phyloP scores from a whole-genome alignment of 2,113 vertebrate genomes.

The Protobothrops mucrosquamatus region DNA sequence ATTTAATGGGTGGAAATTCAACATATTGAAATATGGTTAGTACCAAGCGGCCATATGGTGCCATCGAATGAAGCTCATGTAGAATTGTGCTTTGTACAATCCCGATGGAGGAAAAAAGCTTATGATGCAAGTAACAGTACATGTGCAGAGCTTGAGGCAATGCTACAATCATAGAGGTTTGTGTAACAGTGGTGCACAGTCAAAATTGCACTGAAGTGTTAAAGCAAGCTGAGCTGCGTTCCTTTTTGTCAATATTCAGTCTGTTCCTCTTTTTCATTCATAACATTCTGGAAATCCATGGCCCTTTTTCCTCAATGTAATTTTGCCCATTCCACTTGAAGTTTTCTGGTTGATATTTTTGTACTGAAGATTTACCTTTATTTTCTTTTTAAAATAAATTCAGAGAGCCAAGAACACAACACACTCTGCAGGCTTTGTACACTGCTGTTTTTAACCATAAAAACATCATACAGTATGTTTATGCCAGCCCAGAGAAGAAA shows the following conservation, averaged over 20 bases:
- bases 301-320: accelerated
- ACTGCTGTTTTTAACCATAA: background rate
- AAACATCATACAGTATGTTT: background rate
- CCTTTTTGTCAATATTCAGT: background rate
- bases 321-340: accelerated
- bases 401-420: background rate
- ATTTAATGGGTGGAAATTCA: background rate
- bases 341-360: accelerated
- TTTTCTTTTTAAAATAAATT: background rate
- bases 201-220: background rate
- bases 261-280: background rate
- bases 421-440: background rate
- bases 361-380: accelerated
- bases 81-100: background rate
- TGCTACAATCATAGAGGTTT: background rate
- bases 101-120: background rate
- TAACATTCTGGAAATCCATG: background rate
- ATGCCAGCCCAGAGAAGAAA: background rate
- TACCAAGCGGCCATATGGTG: background rate
- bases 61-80: background rate
- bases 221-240: background rate
- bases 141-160: background rate
- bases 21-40: background rate
- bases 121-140: slow-evolving; percentile 1
- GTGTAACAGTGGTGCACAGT: background rate